These are phyloP conservation scores for Amphilophus citrinellus DNA, from an alignment of 2,113 vertebrate species.

Conservation along the genomic window DNA sequence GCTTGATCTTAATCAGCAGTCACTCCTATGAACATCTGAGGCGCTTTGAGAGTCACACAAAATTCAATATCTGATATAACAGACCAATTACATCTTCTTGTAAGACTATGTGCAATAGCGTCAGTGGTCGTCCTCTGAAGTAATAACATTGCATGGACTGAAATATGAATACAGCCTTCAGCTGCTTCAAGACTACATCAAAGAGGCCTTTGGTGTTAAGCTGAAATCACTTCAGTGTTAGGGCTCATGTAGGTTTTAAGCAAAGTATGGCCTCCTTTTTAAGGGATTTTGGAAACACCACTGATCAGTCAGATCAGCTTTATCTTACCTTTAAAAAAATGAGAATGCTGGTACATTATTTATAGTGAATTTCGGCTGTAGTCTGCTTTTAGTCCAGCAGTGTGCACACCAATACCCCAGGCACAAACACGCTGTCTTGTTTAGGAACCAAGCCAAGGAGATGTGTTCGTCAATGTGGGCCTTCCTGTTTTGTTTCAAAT, in stretches of 20 bases:
- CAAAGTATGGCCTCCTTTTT: background rate
- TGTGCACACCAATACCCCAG: background rate
- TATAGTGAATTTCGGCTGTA: background rate
- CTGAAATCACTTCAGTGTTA: constrained; percentile 29
- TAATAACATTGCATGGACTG: background rate
- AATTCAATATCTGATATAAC: background rate
- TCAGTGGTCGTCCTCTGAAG: background rate
- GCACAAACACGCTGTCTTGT: background rate
- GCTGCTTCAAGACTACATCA: constrained; percentile 22
- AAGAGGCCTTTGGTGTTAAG: constrained; percentile 22
- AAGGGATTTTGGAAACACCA: background rate
- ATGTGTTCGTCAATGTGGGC: background rate
- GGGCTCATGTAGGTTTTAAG: constrained; percentile 14
- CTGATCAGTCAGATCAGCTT: background rate
- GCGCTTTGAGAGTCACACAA: background rate
- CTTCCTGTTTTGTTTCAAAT: background rate
- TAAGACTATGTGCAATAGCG: background rate
- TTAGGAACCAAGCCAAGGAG: background rate
- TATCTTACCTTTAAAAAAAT: background rate
- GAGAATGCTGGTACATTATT: background rate
- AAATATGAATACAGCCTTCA: constrained; percentile 9
- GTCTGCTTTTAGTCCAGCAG: background rate
- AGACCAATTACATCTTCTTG: constrained; percentile 2
- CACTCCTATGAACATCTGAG: background rate
- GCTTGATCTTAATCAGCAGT: background rate